Conservation (phyloP, 2,888 invertebrate species). For the Caenorhabditis sp. region DNA sequence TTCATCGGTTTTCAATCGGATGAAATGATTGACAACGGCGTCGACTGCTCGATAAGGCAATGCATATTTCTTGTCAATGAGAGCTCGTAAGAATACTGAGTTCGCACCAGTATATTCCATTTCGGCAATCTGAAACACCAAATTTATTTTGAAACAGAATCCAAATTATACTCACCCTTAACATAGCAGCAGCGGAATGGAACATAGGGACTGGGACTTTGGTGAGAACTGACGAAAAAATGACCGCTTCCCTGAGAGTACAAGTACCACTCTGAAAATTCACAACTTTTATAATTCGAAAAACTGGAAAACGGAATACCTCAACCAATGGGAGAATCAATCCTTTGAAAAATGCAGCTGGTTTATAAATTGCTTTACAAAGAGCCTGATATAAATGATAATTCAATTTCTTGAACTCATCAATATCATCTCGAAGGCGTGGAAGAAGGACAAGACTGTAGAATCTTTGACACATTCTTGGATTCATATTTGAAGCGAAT, state of each 20-base stretch:
- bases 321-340: slow-evolving; percentile 77
- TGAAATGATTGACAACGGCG: slow-evolving; percentile 90
- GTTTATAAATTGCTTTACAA: slow-evolving; percentile 91
- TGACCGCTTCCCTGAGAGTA: slow-evolving; percentile 91
- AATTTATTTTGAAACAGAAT: not conserved
- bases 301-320: too few relatives aligned
- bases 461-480: slow-evolving; percentile 91
- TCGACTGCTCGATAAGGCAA: slow-evolving; percentile 93
- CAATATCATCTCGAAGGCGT: slow-evolving; percentile 88
- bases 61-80: slow-evolving; percentile 97
- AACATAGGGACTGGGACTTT: slow-evolving; percentile 91
- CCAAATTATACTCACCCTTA: slow-evolving; percentile 51
- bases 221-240: slow-evolving; percentile 88
- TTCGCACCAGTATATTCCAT: slow-evolving; percentile 96
- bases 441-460: slow-evolving; percentile 92
- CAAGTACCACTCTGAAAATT: slow-evolving; percentile 85
- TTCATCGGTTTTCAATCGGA: slow-evolving; percentile 84
- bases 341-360: slow-evolving; percentile 96
- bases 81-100: slow-evolving; percentile 89
- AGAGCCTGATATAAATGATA: slow-evolving; percentile 95
- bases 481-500: slow-evolving; percentile 94
- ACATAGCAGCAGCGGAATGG: slow-evolving; percentile 91
- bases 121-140: slow-evolving; percentile 86
- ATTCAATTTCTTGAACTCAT: slow-evolving; percentile 91
- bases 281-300: too few relatives aligned